Percentiles rank a stretch among this genome's conserved stretches.
phyloP scores from a whole-genome alignment of 1,140 invertebrate species.

The Cyrtorhinus lividipennis region DNA sequence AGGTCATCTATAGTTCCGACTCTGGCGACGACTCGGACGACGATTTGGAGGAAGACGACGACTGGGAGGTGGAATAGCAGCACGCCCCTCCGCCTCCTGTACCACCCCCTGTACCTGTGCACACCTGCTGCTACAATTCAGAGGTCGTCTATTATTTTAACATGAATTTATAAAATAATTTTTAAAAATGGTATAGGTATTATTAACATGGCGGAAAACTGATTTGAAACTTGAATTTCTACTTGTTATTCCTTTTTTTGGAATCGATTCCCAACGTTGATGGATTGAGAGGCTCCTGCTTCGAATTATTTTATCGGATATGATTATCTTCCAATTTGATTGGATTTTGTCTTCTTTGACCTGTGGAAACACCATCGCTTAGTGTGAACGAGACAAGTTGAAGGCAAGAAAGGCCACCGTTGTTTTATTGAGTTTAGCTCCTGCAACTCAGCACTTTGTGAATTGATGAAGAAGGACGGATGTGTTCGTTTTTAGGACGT shows the following conservation, averaged over 20 bases:
- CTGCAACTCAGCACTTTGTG: no score
- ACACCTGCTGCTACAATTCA: conserved; percentile 1
- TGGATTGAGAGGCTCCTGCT: background rate
- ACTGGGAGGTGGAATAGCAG: background rate
- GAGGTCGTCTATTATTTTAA: conserved; percentile 3
- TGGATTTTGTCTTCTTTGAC: no score
- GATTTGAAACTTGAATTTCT: background rate
- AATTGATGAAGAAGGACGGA: no score
- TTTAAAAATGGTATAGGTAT: background rate
- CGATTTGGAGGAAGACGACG: conserved; percentile 41
- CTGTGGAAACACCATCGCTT: background rate
- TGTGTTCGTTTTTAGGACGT: no score
- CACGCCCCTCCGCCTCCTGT: conserved; percentile 1
- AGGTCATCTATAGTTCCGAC: conserved; percentile 49
- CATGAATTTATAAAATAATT: background rate
- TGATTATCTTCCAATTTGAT: background rate
- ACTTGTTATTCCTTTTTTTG: background rate
- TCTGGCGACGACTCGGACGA: conserved; percentile 31
- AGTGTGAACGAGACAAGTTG: background rate
- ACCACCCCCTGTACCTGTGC: background rate
- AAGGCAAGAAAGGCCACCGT: background rate
- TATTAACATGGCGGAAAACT: background rate
- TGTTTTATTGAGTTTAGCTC: no score
- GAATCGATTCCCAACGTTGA: background rate
- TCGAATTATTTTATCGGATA: background rate